Evolutionary conservation across 2,113 vertebrate species (phyloP).

Genomic region (Castor canadensis): DNA sequence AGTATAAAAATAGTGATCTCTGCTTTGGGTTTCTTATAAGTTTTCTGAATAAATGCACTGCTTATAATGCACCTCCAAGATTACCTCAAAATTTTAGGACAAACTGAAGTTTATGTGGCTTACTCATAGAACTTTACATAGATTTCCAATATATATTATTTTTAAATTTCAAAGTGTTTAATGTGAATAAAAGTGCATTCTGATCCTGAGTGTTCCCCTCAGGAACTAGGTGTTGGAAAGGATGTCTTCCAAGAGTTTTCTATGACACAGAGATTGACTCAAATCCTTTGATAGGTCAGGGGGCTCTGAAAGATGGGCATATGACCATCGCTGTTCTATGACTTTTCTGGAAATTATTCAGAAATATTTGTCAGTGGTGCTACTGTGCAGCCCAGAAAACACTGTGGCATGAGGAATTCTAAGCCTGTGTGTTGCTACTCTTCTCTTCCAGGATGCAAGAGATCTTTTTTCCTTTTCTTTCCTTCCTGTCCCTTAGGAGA

Average conservation of each 20-base stretch:
- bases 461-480: not conserved
- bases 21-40: not conserved
- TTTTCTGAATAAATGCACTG: not conserved
- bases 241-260: constrained; percentile 39
- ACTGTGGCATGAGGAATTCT: not conserved
- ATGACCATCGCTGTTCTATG: not conserved
- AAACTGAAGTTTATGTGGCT: not conserved
- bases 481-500: not conserved
- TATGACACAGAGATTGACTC: not conserved
- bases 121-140: not conserved
- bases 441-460: not conserved
- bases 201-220: not conserved
- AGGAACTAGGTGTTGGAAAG: not conserved
- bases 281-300: not conserved
- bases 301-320: not conserved
- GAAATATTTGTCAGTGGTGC: not conserved
- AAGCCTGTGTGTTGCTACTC: fast-evolving
- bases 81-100: not conserved
- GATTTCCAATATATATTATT: not conserved
- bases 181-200: constrained; percentile 3
- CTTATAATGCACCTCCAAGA: not conserved
- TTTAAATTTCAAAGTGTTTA: constrained; percentile 1
- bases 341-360: too few relatives aligned
- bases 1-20: not conserved
- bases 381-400: not conserved